Evolutionary conservation across 2,113 vertebrate species (phyloP), one percentile per base, ranked within the genome.

Genomic region (Nymphicus hollandicus): DNA sequence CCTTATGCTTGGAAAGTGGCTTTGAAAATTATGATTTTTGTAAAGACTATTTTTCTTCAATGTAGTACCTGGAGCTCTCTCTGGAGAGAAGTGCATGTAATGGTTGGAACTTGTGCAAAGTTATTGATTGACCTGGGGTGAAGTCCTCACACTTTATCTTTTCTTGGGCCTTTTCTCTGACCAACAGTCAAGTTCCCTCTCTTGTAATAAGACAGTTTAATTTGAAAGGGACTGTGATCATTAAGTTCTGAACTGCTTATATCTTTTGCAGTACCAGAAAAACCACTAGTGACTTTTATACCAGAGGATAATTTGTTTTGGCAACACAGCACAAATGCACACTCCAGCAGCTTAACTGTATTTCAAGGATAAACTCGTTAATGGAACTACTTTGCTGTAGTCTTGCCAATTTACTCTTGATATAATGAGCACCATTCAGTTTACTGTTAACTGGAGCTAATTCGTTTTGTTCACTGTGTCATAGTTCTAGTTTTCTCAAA

Each of bases 251-350:
- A 64, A 93, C 11, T 52, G 11, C 68, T 85, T 44, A 78, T 55
- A 8, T 41, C 18, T 84, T 69, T 78, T 81, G 6, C 55, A 46
- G 49, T 17, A 61, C 27, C 33, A 61, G 43, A 72, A 68, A 46
- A 90, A 76, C 58, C 44, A 87, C 81, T 28, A 63, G 50, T 55
- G 28, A 82, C 50, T 85, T 93, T 84, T 74, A 43, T 90, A 83
- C 35, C 16, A 44, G 23, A 58, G 27, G 24, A 16, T 73, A 86
- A 85, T 91, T 94, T 95, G n/a, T 94, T 91, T 88, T 90, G 92
- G 71, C 10, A 14, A 39, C 16, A 22, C 23, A 83, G 15, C 17
- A 58, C 37, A 91, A 78, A 74, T 80, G 20, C 53, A 66, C 79
- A 87, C 92, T 93, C 65, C 58, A 85, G 53, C 37, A 83, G 53